Evolutionary conservation across 2,113 vertebrate genomes (phyloP).

Genomic region (Lanius ludovicianus): DNA sequence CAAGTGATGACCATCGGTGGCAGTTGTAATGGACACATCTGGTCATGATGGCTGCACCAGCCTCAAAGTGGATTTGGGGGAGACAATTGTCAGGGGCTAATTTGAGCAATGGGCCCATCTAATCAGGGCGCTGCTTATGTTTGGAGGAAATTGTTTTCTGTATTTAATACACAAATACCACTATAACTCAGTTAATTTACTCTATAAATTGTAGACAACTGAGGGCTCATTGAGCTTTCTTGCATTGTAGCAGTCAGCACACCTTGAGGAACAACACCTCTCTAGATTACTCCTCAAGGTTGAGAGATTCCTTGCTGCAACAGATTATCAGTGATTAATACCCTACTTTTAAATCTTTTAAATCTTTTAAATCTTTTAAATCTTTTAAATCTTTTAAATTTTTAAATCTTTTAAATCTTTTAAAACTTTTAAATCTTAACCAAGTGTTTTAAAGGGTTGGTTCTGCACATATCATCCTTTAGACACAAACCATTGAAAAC

Average conservation of each 20-base stretch:
- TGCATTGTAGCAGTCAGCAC: not conserved
- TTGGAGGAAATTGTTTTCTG: not conserved
- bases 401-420: no score
- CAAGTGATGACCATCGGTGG: not conserved
- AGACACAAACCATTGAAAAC: not conserved
- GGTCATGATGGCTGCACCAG: not conserved
- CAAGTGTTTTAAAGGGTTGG: not conserved
- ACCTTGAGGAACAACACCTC: not conserved
- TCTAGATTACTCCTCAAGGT: not conserved
- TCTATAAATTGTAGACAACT: not conserved
- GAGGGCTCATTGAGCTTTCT: not conserved
- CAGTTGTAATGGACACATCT: fast-evolving
- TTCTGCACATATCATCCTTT: not conserved
- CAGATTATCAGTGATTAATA: not conserved
- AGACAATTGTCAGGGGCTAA: not conserved
- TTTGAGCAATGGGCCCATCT: not conserved
- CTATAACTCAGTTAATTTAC: not conserved
- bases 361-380: not conserved
- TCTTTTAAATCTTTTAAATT: no score
- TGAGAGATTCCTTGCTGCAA: not conserved
- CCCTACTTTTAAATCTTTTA: no score
- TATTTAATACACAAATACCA: not conserved
- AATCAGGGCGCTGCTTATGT: not conserved
- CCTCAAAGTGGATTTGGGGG: not conserved
- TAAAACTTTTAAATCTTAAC: not conserved